Percentiles rank a stretch among this genome's conserved stretches.
These are phyloP conservation scores for Alligator sinensis DNA, from an alignment of 2,113 vertebrate species.

Conservation along the genomic window DNA sequence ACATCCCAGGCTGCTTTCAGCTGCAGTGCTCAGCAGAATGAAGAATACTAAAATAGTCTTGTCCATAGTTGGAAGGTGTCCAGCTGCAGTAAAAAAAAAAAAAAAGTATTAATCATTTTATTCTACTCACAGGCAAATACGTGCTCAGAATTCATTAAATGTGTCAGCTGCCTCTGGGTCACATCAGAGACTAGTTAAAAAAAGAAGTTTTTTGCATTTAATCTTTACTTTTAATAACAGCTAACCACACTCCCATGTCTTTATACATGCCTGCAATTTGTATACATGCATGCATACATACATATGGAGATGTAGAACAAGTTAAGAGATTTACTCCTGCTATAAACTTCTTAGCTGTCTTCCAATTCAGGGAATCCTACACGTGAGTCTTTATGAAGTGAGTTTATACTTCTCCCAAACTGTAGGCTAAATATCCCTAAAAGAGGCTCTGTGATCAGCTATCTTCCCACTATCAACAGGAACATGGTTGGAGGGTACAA, in stretches of 20 bases:
- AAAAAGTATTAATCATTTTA: fast-evolving
- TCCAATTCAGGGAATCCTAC: too few relatives aligned
- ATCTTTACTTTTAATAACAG: neutral
- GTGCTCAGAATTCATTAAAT: neutral
- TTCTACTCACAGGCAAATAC: fast-evolving
- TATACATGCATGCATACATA: neutral
- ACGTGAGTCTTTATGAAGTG: too few relatives aligned
- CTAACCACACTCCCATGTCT: neutral
- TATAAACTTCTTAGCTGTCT: neutral
- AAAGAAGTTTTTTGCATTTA: neutral
- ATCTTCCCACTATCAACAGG: neutral
- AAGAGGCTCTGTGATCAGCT: neutral
- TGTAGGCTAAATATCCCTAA: neutral
- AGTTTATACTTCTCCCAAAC: neutral
- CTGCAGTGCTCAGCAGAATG: constrained; percentile 47
- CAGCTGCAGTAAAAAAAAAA: neutral
- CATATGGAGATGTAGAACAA: neutral
- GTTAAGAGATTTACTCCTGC: neutral
- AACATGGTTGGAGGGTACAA: neutral
- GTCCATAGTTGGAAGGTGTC: neutral
- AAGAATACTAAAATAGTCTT: neutral
- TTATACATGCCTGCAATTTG: neutral
- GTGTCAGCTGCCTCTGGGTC: neutral
- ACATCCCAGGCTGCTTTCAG: constrained; percentile 69
- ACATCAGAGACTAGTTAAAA: neutral